Base-by-base conservation (phyloP, 2,888 invertebrate genomes). In the Nymphalis c-album region DNA sequence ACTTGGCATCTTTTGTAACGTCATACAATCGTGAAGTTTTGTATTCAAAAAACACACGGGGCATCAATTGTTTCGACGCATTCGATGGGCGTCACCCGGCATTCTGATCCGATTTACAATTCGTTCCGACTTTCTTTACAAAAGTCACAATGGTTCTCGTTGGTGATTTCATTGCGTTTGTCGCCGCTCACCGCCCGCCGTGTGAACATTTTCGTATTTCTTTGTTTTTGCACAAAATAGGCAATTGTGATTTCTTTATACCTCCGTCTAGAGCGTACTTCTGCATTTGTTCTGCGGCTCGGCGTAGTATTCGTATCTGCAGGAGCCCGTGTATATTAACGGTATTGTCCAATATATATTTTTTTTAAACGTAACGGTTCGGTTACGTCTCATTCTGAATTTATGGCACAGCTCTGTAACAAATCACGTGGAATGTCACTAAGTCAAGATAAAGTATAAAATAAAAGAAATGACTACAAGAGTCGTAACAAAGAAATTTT, bases 61-160 rank as follows among this genome's bases (percentile, higher is more conserved):
- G 77, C 78, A 74, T 80, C 85, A 80, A 90, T 91, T 91, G 90
- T 91, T 90, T 90, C 85, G 85, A 80, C 76, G 78, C 77, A 81
- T 80, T 80, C 80, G 84, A 84, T 87, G 86, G 90, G 89, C 87
- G 89, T 85, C 86, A 80, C 85, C 83, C 80, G 81, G 78, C 78
- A 80, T 76, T 81, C 77, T 88, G 86, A 87, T 90, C 86, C 82
- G 84, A 88, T 90, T 89, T 87, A 85, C 84, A 84, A 91, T 91
- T 91, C 86, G 90, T 91, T 89, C 85, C 87, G 82, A 85, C 86
- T 88, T 88, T 89, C 87, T 86, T 88, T 85, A 79, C 81, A 81
- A 75, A 75, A 70, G 75, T 74, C 78, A 87, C 86, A 86, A 88
- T 84, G 77, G 81, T 69, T 74, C 74, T 75, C 74, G 75, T 78